phyloP scores from a whole-genome alignment of 2,888 invertebrate genomes.

The Marronus borbonicus region DNA sequence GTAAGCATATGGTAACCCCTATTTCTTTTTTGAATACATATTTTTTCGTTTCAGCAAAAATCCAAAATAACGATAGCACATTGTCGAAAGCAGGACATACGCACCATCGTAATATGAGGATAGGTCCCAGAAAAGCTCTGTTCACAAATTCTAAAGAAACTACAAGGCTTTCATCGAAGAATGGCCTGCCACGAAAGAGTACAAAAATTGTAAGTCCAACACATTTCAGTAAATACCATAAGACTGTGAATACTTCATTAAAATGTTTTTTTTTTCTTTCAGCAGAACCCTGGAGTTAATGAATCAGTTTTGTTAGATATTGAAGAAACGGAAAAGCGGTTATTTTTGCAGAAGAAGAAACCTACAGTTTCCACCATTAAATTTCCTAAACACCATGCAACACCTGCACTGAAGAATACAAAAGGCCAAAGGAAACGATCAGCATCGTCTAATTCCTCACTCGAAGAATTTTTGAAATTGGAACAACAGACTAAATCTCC shows the following conservation, averaged over 20 bases:
- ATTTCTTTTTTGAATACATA: too few relatives aligned
- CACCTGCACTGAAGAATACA: not conserved
- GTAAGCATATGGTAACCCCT: not conserved
- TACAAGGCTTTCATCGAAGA: not conserved
- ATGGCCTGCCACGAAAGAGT: not conserved
- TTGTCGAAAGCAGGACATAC: slow-evolving; percentile 2
- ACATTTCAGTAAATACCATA: too few relatives aligned
- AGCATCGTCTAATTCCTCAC: not conserved
- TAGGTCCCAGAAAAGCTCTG: slow-evolving; percentile 14
- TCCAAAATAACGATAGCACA: not conserved
- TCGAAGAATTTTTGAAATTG: slow-evolving; percentile 25
- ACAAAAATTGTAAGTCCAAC: not conserved
- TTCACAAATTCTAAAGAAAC: not conserved
- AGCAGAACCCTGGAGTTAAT: not conserved
- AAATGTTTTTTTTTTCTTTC: not conserved
- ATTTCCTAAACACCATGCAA: not conserved
- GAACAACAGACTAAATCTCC: slow-evolving; percentile 29
- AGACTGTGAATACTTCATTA: not conserved
- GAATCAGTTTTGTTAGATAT: slow-evolving; percentile 22
- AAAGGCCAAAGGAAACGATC: slow-evolving; percentile 1
- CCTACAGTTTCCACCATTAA: too few relatives aligned
- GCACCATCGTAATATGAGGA: not conserved
- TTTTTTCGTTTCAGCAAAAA: not conserved
- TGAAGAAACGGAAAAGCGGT: slow-evolving; percentile 9
- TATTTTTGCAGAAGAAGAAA: not conserved